Evolutionary conservation across 1,140 invertebrate genomes (phyloP).

Genomic region (Leptoteleia sp.): DNA sequence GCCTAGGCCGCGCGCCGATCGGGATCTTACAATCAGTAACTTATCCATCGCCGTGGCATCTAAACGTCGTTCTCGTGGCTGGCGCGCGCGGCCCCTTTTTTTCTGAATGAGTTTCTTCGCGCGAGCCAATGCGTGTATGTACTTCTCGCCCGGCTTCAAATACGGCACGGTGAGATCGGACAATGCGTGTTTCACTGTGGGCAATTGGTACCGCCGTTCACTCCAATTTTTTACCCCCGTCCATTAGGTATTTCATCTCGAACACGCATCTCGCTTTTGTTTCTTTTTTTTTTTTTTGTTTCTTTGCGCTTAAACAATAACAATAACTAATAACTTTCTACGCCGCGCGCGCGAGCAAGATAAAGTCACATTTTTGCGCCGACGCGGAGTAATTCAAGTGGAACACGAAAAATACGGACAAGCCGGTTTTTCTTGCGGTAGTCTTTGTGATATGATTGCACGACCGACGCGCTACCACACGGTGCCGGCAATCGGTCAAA

Average conservation of each 20-base stretch:
- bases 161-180: constrained; percentile 65
- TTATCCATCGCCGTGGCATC: constrained; percentile 76
- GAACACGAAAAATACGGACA: constrained; percentile 43
- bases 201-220: constrained; percentile 47
- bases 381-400: constrained; percentile 28
- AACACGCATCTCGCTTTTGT: constrained; percentile 46
- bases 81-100: constrained; percentile 10
- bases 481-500: not conserved
- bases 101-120: constrained; percentile 60
- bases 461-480: not conserved
- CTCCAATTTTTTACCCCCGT: constrained; percentile 28
- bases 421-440: constrained; percentile 21
- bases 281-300: too few relatives aligned
- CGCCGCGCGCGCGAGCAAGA: constrained; percentile 10
- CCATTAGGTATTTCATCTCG: constrained; percentile 46
- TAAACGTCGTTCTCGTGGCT: constrained; percentile 42
- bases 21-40: constrained; percentile 74
- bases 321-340: constrained; percentile 64
- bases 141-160: constrained; percentile 31
- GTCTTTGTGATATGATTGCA: constrained; percentile 14
- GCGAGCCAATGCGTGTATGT: too few relatives aligned
- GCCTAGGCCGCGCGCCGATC: constrained; percentile 71
- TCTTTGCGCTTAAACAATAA: constrained; percentile 49
- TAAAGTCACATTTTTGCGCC: constrained; percentile 37
- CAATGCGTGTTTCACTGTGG: constrained; percentile 62